Evolutionary conservation across 2,888 invertebrate genomes (phyloP), one percentile per base, ranked within the genome.

Genomic region (Heterodera filipjevi): DNA sequence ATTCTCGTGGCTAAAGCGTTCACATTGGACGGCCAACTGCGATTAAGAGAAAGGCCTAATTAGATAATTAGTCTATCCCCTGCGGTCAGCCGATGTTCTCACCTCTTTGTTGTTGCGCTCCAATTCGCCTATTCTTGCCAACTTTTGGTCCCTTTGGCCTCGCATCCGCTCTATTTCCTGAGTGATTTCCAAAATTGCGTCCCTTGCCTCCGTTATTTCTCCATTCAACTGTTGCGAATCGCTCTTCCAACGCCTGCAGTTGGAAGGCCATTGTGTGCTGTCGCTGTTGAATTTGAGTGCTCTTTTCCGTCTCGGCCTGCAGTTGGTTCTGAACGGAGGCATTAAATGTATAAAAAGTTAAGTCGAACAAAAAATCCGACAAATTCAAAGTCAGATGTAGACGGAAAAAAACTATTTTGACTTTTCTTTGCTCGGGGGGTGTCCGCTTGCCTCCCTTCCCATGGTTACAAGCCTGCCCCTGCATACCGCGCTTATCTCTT

Each of bases 101-200:
- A 84, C 84, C 82, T 93, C 89, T 95, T 95, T 1, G 94, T 91
- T 79, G 93, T 93, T 12, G 93, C 92, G 93, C 94, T 94, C 85
- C 16, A 85, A 74, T 49, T 86, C 83, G 27, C 39, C 66, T 49
- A 89, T 89, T 85, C 95, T 95, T 5, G 93, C 92, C 92, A 97
- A 93, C 85, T 95, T 95, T 0, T 93, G 91, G 90, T 99, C 98
- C 5, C 98, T 92, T n/a, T 95, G 95, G 0, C 93, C 92, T 76
- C 92, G 86, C 97, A 97, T 97, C 0, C 94, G 94, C 89, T 99
- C 98, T 79, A 99, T 99, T n/a, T 95, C 94, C 72, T 80, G 80
- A 16, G 85, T 85, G 49, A 87, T 84, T 10, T 68, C 77, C 66
- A 87, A 80, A 71, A 86, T 87, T 14, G 74, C 71, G 46, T 83